phyloP scores from a whole-genome alignment of 1,140 invertebrate genomes.

The Dysdera silvatica region DNA sequence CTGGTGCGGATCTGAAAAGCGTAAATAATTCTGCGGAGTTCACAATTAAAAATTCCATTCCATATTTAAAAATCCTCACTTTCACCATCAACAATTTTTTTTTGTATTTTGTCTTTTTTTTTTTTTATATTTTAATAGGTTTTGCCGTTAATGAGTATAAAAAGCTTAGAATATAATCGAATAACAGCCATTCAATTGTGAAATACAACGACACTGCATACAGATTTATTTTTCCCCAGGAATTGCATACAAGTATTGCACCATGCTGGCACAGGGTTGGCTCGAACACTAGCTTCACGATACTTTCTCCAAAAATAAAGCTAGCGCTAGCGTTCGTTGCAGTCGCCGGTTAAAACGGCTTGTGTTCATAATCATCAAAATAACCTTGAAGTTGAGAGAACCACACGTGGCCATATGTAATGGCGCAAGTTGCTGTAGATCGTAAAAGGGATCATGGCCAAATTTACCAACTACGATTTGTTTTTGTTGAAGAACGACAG shows the following conservation, averaged over 20 bases:
- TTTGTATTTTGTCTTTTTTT: background rate
- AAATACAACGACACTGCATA: conserved; percentile 25
- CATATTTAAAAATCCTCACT: background rate
- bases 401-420: background rate
- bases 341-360: background rate
- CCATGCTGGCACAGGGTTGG: conserved; percentile 25
- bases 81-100: background rate
- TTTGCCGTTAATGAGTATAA: conserved; percentile 20
- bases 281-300: conserved; percentile 13
- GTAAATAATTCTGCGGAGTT: background rate
- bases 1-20: background rate
- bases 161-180: conserved; percentile 15
- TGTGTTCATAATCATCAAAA: background rate
- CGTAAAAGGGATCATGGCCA: no score
- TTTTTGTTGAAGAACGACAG: no score
- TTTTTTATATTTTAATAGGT: conserved; percentile 19
- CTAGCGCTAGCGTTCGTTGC: background rate
- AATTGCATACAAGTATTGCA: conserved; percentile 27
- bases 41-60: background rate
- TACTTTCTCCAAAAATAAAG: conserved; percentile 3
- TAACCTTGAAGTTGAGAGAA: background rate
- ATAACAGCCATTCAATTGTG: conserved; percentile 21
- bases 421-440: background rate
- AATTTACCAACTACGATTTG: no score
- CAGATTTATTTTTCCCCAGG: conserved; percentile 18